Evolutionary conservation across 2,797 vertebrate genomes (phyloP).

Genomic region (Pseudochirops corinnae): DNA sequence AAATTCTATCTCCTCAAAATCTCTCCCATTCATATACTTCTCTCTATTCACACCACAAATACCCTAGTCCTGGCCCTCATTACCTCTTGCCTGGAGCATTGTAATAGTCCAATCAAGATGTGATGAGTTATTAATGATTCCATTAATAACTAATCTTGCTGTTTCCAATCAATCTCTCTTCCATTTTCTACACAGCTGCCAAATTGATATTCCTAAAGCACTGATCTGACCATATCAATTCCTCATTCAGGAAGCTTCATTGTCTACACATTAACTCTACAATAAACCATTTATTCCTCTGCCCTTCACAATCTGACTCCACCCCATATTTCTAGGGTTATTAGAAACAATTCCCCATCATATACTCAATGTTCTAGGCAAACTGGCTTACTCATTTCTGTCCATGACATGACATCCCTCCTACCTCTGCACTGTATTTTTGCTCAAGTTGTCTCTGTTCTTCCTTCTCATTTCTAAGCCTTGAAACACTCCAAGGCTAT

Average conservation of each 20-base stretch:
- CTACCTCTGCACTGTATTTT: not conserved
- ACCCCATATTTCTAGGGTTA: not conserved
- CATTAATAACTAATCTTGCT: not conserved
- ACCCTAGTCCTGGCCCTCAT: not conserved
- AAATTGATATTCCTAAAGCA: not conserved
- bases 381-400: not conserved
- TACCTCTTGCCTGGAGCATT: not conserved
- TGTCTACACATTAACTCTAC: not conserved
- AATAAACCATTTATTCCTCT: not conserved
- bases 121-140: conserved; percentile 1
- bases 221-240: not conserved
- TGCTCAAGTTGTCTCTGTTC: not conserved
- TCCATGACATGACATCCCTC: not conserved
- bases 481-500: not conserved
- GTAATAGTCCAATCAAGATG: not conserved
- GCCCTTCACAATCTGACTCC: not conserved
- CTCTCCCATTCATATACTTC: not conserved
- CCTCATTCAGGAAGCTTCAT: not conserved
- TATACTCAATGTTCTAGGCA: not conserved
- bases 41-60: not conserved
- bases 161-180: not conserved
- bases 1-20: not conserved
- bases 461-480: not conserved
- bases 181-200: not conserved
- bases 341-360: not conserved